Evolutionary conservation across 2,113 vertebrate species (phyloP), one percentile per base, ranked within the genome.

Genomic region (Vireo altiloquus): DNA sequence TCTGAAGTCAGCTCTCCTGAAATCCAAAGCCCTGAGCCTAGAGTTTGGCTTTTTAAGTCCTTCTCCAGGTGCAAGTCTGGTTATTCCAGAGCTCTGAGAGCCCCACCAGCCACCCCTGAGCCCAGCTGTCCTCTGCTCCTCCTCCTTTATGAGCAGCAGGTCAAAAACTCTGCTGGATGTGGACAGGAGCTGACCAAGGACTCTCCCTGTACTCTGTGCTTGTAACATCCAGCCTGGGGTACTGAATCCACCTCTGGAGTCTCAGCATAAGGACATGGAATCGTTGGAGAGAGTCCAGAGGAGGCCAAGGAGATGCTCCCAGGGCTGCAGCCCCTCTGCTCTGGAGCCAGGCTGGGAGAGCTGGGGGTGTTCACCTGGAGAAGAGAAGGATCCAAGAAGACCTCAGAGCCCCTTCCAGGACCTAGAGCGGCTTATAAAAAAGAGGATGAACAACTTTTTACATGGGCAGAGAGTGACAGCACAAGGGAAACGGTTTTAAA

Each of bases 291-390:
- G 61, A 13, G 30, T 75, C 69, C n/a, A 82, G 79, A 54, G 20
- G 30, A 53, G 24, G 6, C 14, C 24, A 27, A 0, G 1, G 33
- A 28, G 33, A 1, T 57, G 31, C 13, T 33, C 35, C 11, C 0
- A 49, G 44, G 50, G 6, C 18, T 80, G 59, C 20, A 75, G 39
- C 20, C 4, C 24, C 53, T 68, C 27, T 50, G 59, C 59, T 37
- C 52, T 82, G 46, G 33, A 31, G 24, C 12, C 78, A 82, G 54
- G 21, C 63, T 90, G 70, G 54, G 70, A 69, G 21, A 69, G 63
- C 31, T 56, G 71, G 64, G 39, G 8, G 2, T 47, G 63, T 0
- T 54, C 54, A 27, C 7, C 31, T 56, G 71, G 30, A 24, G 25
- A 10, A 13, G 30, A 61, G n/a, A 49, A 69, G 25, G 54, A 0